Percentiles rank a stretch among this genome's conserved stretches.
Conservation (phyloP, 2,113 vertebrate genomes). For the Oryzias melastigma region DNA sequence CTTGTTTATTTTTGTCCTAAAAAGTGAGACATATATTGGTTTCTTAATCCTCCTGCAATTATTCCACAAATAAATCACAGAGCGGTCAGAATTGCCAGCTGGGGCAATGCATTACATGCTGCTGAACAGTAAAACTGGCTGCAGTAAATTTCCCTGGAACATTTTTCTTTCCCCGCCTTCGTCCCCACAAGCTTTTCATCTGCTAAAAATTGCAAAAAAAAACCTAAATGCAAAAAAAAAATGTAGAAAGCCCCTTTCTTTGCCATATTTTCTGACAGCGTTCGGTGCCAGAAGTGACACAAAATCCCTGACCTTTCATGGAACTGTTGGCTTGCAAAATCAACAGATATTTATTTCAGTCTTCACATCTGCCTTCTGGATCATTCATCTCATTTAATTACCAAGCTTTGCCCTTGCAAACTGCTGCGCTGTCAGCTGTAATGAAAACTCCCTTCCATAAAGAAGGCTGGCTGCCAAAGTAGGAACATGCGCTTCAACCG, state of each 20-base stretch:
- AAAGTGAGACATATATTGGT: conserved; percentile 16
- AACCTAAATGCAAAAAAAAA: conserved; percentile 37
- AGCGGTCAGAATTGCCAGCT: conserved; percentile 49
- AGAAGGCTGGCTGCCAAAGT: conserved; percentile 41
- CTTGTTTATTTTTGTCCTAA: conserved; percentile 7
- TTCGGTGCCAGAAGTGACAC: conserved; percentile 14
- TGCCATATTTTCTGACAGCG: conserved; percentile 17
- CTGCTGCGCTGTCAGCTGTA: conserved; percentile 36
- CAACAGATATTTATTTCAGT: conserved; percentile 40
- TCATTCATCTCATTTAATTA: conserved; percentile 29
- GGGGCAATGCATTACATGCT: conserved; percentile 51
- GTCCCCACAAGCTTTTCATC: conserved; percentile 26
- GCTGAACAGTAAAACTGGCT: conserved; percentile 51
- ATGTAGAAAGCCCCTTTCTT: conserved; percentile 48
- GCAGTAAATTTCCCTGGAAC: conserved; percentile 57
- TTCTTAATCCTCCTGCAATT: conserved; percentile 40
- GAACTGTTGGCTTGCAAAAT: conserved; percentile 7
- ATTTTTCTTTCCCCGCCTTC: conserved; percentile 41
- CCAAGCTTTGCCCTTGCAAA: conserved; percentile 37
- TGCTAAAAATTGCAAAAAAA: conserved; percentile 45
- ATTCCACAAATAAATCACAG: conserved; percentile 45
- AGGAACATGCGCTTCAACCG: conserved; percentile 42
- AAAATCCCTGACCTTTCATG: conserved; percentile 6
- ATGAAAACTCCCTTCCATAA: conserved; percentile 47
- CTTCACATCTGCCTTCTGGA: conserved; percentile 35